Conservation (phyloP, 2,797 vertebrate species). For the Epinephelus awoara region DNA sequence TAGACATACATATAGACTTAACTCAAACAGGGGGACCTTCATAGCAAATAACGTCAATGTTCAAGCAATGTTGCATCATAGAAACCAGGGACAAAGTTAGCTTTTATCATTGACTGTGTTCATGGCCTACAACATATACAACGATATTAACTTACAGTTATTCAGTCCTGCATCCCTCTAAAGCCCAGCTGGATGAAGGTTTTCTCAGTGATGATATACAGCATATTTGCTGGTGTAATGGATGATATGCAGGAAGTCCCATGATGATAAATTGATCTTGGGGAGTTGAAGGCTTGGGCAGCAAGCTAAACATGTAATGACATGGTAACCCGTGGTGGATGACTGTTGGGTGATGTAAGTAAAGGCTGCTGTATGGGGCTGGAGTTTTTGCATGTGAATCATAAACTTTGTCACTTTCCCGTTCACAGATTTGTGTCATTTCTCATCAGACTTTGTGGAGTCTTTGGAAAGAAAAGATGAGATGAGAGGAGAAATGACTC, state of each 20-base stretch:
- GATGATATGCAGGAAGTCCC: background rate
- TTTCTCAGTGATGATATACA: too few relatives aligned
- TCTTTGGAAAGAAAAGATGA: constrained; percentile 1
- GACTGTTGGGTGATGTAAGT: constrained; percentile 6
- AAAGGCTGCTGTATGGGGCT: constrained; percentile 5
- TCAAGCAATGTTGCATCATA: too few relatives aligned
- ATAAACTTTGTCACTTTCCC: constrained; percentile 10
- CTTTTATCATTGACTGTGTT: too few relatives aligned
- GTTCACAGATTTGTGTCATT: background rate
- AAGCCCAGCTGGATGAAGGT: too few relatives aligned
- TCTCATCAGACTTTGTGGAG: constrained; percentile 7
- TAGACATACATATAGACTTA: too few relatives aligned
- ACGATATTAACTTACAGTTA: too few relatives aligned
- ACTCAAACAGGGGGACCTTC: too few relatives aligned
- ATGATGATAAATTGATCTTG: constrained; percentile 12
- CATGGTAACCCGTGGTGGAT: background rate
- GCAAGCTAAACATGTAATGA: constrained; percentile 1
- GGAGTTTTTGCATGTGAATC: constrained; percentile 17
- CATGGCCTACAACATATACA: too few relatives aligned
- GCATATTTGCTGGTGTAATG: too few relatives aligned
- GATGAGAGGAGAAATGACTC: constrained; percentile 28
- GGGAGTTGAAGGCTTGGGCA: constrained; percentile 15
- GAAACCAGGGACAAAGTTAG: too few relatives aligned
- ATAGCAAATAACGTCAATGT: too few relatives aligned
- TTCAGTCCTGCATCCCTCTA: too few relatives aligned